Evolutionary conservation across 1,140 invertebrate species (phyloP).

Genomic region (Pissodes strobi): DNA sequence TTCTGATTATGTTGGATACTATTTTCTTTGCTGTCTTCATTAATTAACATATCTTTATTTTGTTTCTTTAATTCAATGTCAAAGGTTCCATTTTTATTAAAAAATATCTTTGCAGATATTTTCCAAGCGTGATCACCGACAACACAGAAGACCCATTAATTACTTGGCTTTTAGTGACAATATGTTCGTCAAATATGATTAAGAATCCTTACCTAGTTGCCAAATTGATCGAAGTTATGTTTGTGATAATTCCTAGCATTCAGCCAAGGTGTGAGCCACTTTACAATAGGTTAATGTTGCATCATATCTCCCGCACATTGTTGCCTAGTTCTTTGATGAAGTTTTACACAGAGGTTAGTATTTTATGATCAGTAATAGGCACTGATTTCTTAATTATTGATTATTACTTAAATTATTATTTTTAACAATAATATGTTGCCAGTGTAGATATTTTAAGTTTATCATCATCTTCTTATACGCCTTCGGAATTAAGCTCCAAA

Average conservation of each 20-base stretch:
- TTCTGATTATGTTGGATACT: too few relatives aligned
- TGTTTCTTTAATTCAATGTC: too few relatives aligned
- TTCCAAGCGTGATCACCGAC: constrained; percentile 73
- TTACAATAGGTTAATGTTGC: constrained; percentile 73
- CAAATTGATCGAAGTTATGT: constrained; percentile 93
- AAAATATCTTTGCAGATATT: constrained; percentile 66
- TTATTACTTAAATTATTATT: too few relatives aligned
- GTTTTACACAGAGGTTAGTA: constrained; percentile 92
- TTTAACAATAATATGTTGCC: not conserved
- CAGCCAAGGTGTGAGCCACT: constrained; percentile 66
- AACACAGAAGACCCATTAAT: constrained; percentile 82
- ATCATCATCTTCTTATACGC: too few relatives aligned
- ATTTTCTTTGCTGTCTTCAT: too few relatives aligned
- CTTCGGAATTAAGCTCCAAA: too few relatives aligned
- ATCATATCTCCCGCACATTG: constrained; percentile 80
- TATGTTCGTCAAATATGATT: constrained; percentile 88
- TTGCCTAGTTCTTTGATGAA: constrained; percentile 92
- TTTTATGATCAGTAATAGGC: too few relatives aligned
- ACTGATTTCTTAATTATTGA: too few relatives aligned
- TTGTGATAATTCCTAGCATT: constrained; percentile 85
- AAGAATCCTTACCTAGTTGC: constrained; percentile 95
- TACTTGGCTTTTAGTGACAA: constrained; percentile 84
- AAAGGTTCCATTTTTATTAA: not conserved
- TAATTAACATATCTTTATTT: too few relatives aligned
- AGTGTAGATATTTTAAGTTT: too few relatives aligned